Evolutionary conservation across 2,797 vertebrate genomes (phyloP), one percentile per base, ranked within the genome.

Genomic region (Typhlichthys subterraneus): DNA sequence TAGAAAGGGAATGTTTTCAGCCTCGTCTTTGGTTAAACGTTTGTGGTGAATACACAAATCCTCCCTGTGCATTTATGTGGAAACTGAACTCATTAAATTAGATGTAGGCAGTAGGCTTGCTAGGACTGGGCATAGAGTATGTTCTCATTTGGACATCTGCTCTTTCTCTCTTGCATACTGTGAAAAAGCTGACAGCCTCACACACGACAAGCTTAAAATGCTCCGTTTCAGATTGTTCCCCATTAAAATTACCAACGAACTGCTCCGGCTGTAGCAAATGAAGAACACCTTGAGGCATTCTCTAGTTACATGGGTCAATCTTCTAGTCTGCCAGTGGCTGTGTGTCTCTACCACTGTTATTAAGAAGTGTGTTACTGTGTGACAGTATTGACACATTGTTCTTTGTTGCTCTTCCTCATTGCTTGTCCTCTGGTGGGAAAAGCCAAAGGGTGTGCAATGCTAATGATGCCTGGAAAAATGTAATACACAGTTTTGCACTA

Each of bases 231-330:
- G 67, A 79, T 70, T 58, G 67, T 63, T 46, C 64, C 14, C 14
- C 12, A 51, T 55, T 80, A 61, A 77, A 75, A 86, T 82, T 80
- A 70, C 70, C 59, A 69, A 66, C 63, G 83, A 73, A 82, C 73
- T 73, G 75, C 75, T 67, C 61, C 66, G 59, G 81, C 81, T 73
- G 57, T 23, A 53, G 74, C 72, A 78, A 85, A 79, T 59, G 77
- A 82, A 74, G 61, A 67, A 58, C 67, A 70, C 85, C 72, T 72
- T 38, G 56, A 69, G 75, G 66, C 60, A 71, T 74, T 81, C 70
- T 85, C 65, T 85, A 69, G 68, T 69, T 76, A 57, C 70, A 67
- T 68, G 49, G 66, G 73, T 72, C 62, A 58, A 56, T 61, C 53
- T 59, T 42, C 65, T 47, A 45, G 51, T 72, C 58, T 74, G 75